Evolutionary conservation across 2,797 vertebrate species (phyloP), one percentile per base, ranked within the genome.

Genomic region (Sebastes melanostomus): DNA sequence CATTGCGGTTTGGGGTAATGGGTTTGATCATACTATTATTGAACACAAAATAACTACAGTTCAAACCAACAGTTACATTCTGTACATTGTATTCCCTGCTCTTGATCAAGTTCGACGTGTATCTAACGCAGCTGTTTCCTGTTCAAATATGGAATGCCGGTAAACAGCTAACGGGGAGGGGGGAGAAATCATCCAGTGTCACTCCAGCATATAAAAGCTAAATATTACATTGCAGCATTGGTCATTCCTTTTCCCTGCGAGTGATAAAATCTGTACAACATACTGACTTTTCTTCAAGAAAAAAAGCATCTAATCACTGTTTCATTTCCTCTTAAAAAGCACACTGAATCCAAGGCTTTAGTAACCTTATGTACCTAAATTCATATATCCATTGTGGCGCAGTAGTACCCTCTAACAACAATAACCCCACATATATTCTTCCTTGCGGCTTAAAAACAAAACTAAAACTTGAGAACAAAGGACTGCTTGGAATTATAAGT

Each of bases 111-210:
- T 86, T 46, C 60, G 34, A 79, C 58, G 14, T 66, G 56, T 27
- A 65, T 82, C 66, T 81, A 76, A 89, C 65, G 82, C 84, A 91
- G 83, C 79, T 81, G 75, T 66, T 69, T 77, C 81, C 79, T 70
- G 79, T 79, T 75, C 46, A 74, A 62, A 85, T 66, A 56, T 74
- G 75, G 81, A 92, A 91, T 82, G 87, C 80, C 24, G 65, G 69
- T 82, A 76, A 89, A 89, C 86, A 90, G 76, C 81, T 66, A 11
- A 38, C 13, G 36, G 36, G 13, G 38, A 54, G 62, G 59, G 58
- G 24, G 66, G 62, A 81, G 22, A 63, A 87, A 24, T 89, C 77
- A 86, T 93, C 92, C 92, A 93, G 92, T 93, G 92, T 92, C 73
- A 65, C 77, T 84, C 63, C 80, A 89, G 78, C 82, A 82, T 13